Percentiles rank a stretch among this genome's conserved stretches.
These are phyloP conservation scores for Mesocentrotus franciscanus DNA, from an alignment of 53 echinoderm and acorn worm genomes.

Conservation along the genomic window DNA sequence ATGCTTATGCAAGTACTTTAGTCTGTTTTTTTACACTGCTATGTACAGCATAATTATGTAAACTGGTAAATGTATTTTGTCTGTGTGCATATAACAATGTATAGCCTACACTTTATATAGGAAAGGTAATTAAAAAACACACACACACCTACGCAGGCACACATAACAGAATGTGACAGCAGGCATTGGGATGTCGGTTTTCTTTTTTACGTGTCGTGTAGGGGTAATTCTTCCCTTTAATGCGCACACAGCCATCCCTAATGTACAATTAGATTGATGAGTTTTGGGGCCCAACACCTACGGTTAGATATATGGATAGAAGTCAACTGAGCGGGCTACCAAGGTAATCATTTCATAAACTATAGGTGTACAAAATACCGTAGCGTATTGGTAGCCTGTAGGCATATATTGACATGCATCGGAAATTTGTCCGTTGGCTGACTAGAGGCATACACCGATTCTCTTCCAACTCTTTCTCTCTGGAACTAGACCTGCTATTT, in stretches of 20 bases:
- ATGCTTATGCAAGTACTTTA: no score
- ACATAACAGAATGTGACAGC: not conserved
- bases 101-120: no score
- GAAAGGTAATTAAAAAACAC: not conserved
- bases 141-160: not conserved
- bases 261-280: constrained; percentile 47
- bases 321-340: not conserved
- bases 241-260: not conserved
- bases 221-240: constrained; percentile 23
- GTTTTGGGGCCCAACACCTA: constrained; percentile 39
- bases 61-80: no score
- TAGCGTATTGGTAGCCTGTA: not conserved
- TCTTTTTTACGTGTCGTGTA: no score
- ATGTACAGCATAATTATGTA: no score
- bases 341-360: constrained; percentile 17
- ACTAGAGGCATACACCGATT: not conserved
- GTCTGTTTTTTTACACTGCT: no score
- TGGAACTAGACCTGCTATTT: not conserved
- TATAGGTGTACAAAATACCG: not conserved
- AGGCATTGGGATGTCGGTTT: not conserved
- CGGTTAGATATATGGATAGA: not conserved
- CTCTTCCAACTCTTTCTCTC: not conserved
- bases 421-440: not conserved
- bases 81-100: no score
- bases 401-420: not conserved